Base-by-base conservation (phyloP, 2,888 invertebrate genomes). In the Melipona beecheii region DNA sequence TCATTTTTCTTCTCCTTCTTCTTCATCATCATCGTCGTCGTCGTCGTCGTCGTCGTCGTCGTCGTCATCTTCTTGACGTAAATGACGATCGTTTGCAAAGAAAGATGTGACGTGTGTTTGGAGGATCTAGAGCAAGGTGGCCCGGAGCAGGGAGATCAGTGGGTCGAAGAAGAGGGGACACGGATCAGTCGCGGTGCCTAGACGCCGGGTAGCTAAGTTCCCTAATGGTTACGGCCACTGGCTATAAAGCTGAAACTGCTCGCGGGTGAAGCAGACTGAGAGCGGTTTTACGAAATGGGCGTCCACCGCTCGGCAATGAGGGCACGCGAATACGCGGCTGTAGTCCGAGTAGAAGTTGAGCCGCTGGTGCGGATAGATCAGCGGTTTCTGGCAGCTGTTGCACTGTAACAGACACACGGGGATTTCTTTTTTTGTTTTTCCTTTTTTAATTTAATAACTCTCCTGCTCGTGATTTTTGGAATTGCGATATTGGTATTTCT, bases 271-370 rank as follows among this genome's bases (percentile, higher is more conserved):
- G 95, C 98, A 98, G 95, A 97, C 97, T 87, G 96, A 95, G 93
- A 99, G 95, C 75, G 98, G 97, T 95, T 98, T 98, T 91, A 99
- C 98, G 95, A 99, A 99, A 95, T 99, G 99, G 78, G 97, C 97
- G 95, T 99, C 99, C 92, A 97, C 96, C 75, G 97, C 96, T 92
- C 97, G 97, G 96, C 99, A 99, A 95, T 97, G 97, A 58, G 98
- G 98, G 95, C 99, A 99, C 90, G 97, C 97, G 93, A 98, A 97
- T 92, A 97, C 97, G 94, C 98, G 98, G 94, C 98, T 98, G 96
- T 99, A 99, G 95, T 99, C 98, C 92, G 98, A 98, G 96, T 98
- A 99, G 96, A 96, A 98, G 95, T 97, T 98, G 90, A 98, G 95
- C 93, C 97, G 97, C 94, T 97, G 97, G 93, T 97, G 97, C 21